These are phyloP conservation scores for Axis porcinus DNA, from an alignment of 2,113 vertebrate genomes.

Conservation along the genomic window DNA sequence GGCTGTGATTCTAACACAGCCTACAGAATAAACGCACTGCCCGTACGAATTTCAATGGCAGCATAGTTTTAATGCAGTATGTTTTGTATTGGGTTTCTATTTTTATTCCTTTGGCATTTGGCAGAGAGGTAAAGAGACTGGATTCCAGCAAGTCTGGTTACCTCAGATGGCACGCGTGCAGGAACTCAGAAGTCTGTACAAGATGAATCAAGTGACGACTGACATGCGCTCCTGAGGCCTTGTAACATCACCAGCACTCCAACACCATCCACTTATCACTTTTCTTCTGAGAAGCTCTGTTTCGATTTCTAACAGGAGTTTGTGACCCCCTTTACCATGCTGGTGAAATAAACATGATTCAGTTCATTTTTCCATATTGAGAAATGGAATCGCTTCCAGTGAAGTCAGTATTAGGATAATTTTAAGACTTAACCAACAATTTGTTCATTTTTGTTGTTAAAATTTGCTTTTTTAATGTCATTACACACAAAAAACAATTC, in stretches of 20 bases:
- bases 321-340: not conserved
- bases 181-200: not conserved
- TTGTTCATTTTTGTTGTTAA: not conserved
- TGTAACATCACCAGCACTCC: not conserved
- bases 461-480: not conserved
- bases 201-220: not conserved
- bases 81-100: not conserved
- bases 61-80: not conserved
- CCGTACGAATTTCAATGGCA: not conserved
- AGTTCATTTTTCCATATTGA: not conserved
- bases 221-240: not conserved
- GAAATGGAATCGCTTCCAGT: not conserved
- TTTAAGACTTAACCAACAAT: not conserved
- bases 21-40: not conserved
- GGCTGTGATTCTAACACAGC: not conserved
- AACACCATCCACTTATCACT: not conserved
- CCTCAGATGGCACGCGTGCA: not conserved
- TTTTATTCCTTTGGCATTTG: conserved; percentile 37
- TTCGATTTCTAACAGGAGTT: not conserved
- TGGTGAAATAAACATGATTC: conserved; percentile 14
- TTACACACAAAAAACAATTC: not conserved
- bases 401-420: not conserved
- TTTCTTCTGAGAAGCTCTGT: not conserved
- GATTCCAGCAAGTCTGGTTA: conserved; percentile 7
- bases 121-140: conserved; percentile 32